phyloP scores from a whole-genome alignment of 2,888 invertebrate genomes.

The Prenolepis imparis region DNA sequence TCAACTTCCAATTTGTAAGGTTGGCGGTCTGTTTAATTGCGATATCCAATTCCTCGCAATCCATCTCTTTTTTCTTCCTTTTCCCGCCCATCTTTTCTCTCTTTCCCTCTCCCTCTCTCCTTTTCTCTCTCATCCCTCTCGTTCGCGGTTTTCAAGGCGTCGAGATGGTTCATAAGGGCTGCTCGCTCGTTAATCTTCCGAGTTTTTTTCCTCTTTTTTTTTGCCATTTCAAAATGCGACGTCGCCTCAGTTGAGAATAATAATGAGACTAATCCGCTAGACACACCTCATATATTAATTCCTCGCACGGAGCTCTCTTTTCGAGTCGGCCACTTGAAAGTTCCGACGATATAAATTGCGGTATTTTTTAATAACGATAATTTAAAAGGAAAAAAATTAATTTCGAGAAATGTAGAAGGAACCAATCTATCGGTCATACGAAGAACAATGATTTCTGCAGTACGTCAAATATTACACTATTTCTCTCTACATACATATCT shows the following conservation, averaged over 20 bases:
- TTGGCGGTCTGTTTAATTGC: slow-evolving; percentile 83
- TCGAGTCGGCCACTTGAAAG: slow-evolving; percentile 64
- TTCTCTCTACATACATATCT: neutral
- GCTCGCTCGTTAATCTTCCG: slow-evolving; percentile 72
- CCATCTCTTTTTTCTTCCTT: slow-evolving; percentile 66
- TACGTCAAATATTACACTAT: neutral
- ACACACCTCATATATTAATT: slow-evolving; percentile 76
- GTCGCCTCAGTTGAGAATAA: slow-evolving; percentile 76
- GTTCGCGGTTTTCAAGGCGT: slow-evolving; percentile 70
- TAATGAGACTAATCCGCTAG: slow-evolving; percentile 79
- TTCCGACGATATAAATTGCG: slow-evolving; percentile 58
- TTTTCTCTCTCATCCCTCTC: slow-evolving; percentile 49
- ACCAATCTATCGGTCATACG: neutral
- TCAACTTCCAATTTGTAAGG: slow-evolving; percentile 83
- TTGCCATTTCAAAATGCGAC: slow-evolving; percentile 46
- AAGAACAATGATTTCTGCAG: neutral
- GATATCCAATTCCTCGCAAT: slow-evolving; percentile 79
- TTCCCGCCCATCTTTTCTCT: neutral
- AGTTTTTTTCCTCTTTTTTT: slow-evolving; percentile 54
- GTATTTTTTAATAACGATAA: slow-evolving; percentile 44
- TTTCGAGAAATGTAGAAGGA: neutral
- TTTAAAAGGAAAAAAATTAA: neutral
- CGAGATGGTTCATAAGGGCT: slow-evolving; percentile 67
- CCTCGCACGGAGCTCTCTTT: slow-evolving; percentile 60
- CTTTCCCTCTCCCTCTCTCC: neutral